Evolutionary conservation across 2,888 invertebrate species (phyloP).

Genomic region (Amorpha juglandis): DNA sequence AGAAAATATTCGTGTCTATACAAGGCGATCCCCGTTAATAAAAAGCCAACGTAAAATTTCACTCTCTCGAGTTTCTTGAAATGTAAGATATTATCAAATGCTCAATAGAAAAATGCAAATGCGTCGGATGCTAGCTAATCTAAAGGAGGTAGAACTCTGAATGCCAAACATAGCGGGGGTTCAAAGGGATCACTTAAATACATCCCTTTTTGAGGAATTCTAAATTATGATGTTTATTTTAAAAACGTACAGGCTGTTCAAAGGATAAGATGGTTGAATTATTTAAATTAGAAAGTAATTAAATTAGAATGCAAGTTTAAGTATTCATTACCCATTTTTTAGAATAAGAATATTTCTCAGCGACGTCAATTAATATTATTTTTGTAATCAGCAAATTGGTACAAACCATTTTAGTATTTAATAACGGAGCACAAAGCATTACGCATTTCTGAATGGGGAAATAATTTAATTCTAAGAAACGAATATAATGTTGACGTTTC

Average conservation of each 20-base stretch:
- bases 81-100: conserved; percentile 22
- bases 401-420: too few relatives aligned
- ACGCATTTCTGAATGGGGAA: too few relatives aligned
- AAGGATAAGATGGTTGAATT: neutral
- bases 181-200: conserved; percentile 37
- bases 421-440: too few relatives aligned
- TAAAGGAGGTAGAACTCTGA: conserved; percentile 40
- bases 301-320: neutral
- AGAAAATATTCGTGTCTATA: neutral
- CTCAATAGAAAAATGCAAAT: conserved; percentile 43
- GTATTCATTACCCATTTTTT: too few relatives aligned
- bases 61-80: conserved; percentile 20
- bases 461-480: too few relatives aligned
- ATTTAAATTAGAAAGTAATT: neutral
- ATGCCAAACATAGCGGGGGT: conserved; percentile 43
- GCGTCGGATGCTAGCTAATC: conserved; percentile 48
- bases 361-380: too few relatives aligned
- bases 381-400: too few relatives aligned
- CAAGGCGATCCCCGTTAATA: neutral
- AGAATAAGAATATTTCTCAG: too few relatives aligned
- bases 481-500: too few relatives aligned
- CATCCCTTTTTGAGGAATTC: conserved; percentile 31
- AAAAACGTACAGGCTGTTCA: neutral
- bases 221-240: conserved; percentile 20
- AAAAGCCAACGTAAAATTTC: conserved; percentile 31